Percentiles rank a stretch among this genome's conserved stretches.
Conservation (phyloP, 2,113 vertebrate species). For the Upupa epops region DNA sequence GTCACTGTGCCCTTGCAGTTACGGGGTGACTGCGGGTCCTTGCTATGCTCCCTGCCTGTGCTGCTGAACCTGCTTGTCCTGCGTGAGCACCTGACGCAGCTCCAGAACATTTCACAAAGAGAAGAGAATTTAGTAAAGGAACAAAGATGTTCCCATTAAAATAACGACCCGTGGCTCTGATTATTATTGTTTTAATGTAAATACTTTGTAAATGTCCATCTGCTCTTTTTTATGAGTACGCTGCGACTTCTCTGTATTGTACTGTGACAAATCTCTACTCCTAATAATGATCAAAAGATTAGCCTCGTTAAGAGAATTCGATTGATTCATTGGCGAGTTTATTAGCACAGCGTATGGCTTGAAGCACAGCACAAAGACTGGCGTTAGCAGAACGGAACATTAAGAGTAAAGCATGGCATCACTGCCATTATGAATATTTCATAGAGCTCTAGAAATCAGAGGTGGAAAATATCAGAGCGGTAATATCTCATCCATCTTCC, state of each 20-base stretch:
- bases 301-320: not conserved
- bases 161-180: not conserved
- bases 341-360: conserved; percentile 30
- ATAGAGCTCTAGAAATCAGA: conserved; percentile 19
- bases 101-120: not conserved
- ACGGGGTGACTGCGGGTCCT: rapidly evolving
- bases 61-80: not conserved
- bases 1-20: not conserved
- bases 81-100: not conserved
- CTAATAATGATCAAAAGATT: conserved; percentile 40
- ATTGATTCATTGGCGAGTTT: conserved; percentile 52
- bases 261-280: not conserved
- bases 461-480: conserved; percentile 25
- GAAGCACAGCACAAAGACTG: not conserved
- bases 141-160: not conserved
- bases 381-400: not conserved
- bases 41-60: rapidly evolving
- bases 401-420: conserved; percentile 1
- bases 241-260: not conserved
- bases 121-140: not conserved
- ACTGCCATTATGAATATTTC: conserved; percentile 45
- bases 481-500: conserved; percentile 29
- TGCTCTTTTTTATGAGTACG: not conserved
- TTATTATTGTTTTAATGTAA: not conserved
- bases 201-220: not conserved